Evolutionary conservation across 2,113 vertebrate genomes (phyloP), one percentile per base, ranked within the genome.

Genomic region (Lamprotornis superbus): DNA sequence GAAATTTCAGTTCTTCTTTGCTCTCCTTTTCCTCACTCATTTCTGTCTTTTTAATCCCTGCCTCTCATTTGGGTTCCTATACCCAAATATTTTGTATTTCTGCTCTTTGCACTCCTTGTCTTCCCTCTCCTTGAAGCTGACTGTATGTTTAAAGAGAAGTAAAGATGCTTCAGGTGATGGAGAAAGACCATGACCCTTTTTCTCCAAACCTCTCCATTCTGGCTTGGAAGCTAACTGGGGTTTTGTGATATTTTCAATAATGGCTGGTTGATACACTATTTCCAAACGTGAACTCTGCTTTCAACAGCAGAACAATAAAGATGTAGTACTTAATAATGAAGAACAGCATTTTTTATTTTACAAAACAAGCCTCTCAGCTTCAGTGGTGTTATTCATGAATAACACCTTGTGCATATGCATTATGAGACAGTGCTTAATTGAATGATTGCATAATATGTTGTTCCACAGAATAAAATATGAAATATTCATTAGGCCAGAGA

Each of bases 361-460:
- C 71, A 70, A 93, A 97, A 96, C 96, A 96, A 95, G 83, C 88
- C 82, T 96, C 94, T 96, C 88, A 80, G 88, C 83, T 93, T 94
- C 92, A 86, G 63, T 88, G 92, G 88, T 92, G 92, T 94, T 97
- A 90, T 92, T 94, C 94, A 94, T 92, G 95, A 95, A 83, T 92
- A 95, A 95, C 96, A 97, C 90, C 96, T 96, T 95, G 94, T 96
- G 94, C 95, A 96, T 94, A 97, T 94, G 95, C 91, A 95, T 97
- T 95, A 96, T 94, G 95, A 95, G 93, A 95, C 64, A 90, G 94
- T 95, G 80, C 91, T 97, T 97, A 97, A 97, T 95, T 97, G 94
- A 97, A 96, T 97, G 96, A 95, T 96, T 96, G 94, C 93, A 94
- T 97, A 97, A 97, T 93, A 94, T 94, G 96, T 96, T 97, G 94